phyloP scores from a whole-genome alignment of 2,113 vertebrate genomes.

The Catharus bicknelli region DNA sequence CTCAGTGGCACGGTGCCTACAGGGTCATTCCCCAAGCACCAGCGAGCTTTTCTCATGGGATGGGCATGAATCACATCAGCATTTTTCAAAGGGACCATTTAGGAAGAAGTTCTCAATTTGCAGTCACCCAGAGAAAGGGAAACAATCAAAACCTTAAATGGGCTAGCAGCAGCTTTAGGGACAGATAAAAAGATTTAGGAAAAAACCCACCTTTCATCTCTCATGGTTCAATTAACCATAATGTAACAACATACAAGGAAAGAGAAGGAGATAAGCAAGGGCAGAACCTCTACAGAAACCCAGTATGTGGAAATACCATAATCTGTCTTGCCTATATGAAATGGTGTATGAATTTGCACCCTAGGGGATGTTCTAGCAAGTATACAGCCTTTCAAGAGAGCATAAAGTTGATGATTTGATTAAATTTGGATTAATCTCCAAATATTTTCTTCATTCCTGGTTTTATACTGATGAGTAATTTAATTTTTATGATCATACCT shows the following conservation, averaged over 20 bases:
- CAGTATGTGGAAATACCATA: background rate
- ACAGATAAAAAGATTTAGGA: background rate
- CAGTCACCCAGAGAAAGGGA: background rate
- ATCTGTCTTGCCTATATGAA: background rate
- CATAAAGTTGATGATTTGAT: background rate
- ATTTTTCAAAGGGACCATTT: background rate
- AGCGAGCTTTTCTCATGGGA: background rate
- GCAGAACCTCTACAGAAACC: background rate
- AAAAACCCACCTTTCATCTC: background rate
- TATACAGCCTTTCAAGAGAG: background rate
- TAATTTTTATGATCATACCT: background rate
- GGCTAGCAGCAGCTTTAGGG: background rate
- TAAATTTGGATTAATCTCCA: background rate
- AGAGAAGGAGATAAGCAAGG: background rate
- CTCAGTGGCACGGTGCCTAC: accelerated
- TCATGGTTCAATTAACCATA: background rate
- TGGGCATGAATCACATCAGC: background rate
- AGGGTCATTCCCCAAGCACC: background rate
- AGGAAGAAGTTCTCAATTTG: background rate
- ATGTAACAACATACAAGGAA: background rate
- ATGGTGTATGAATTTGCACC: background rate
- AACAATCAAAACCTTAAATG: background rate
- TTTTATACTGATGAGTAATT: background rate
- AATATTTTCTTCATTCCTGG: background rate
- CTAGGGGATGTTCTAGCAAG: background rate